Evolutionary conservation across 2,888 invertebrate species (phyloP).

Genomic region (Crepidodera aurea): DNA sequence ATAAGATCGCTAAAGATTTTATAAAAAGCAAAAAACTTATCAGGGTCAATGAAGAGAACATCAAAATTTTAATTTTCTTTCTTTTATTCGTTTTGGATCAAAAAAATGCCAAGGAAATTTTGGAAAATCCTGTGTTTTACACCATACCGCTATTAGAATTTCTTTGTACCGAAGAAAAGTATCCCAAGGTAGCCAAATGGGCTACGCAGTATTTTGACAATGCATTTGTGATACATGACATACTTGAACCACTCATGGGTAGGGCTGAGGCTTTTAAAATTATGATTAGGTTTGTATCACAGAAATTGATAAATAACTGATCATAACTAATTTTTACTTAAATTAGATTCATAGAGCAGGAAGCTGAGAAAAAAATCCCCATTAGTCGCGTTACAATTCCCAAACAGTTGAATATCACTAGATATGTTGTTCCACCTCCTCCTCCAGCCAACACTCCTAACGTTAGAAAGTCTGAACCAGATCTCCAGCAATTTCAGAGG

Average conservation of each 20-base stretch:
- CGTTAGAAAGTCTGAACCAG: neutral
- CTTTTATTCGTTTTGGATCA: conserved; percentile 52
- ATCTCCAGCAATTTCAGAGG: neutral
- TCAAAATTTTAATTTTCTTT: conserved; percentile 45
- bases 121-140: conserved; percentile 43
- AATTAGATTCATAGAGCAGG: conserved; percentile 17
- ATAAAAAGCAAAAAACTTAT: conserved; percentile 39
- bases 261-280: conserved; percentile 46
- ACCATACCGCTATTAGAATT: conserved; percentile 57
- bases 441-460: conserved; percentile 41
- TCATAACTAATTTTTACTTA: neutral
- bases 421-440: conserved; percentile 21
- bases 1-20: conserved; percentile 43
- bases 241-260: conserved; percentile 63
- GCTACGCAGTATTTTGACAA: conserved; percentile 64
- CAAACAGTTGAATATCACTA: conserved; percentile 40
- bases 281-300: neutral
- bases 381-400: conserved; percentile 45
- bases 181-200: conserved; percentile 62
- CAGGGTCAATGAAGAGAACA: conserved; percentile 41
- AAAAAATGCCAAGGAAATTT: conserved; percentile 43
- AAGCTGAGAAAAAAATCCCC: conserved; percentile 32
- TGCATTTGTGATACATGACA: conserved; percentile 63
- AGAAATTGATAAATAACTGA: neutral
- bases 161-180: conserved; percentile 62